A percentile compares a stretch with the other conserved stretches of the same genome.
Conservation (phyloP, 2,113 vertebrate genomes). For the Brienomyrus brachyistius region DNA sequence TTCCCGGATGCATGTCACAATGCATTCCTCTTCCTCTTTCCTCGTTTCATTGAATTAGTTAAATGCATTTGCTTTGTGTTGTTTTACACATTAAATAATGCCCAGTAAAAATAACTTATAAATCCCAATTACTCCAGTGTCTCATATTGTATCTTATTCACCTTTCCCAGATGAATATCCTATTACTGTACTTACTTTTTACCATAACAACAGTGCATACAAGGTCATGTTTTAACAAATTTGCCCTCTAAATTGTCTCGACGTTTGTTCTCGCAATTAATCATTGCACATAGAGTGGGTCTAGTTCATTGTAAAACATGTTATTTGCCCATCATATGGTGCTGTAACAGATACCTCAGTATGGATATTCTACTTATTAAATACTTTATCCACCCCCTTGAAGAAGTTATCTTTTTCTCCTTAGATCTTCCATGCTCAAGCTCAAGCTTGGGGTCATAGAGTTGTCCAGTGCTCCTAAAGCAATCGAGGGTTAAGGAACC, state of each 20-base stretch:
- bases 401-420: not conserved
- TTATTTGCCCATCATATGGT: not conserved
- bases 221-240: not conserved
- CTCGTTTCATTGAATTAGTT: not conserved
- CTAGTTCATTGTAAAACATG: not conserved
- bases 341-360: not conserved
- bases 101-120: not conserved
- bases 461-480: not conserved
- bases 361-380: not conserved
- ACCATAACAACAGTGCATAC: not conserved
- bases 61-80: not conserved
- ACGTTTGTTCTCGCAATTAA: not conserved
- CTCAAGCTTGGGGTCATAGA: not conserved
- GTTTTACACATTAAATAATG: not conserved
- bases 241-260: not conserved
- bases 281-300: not conserved
- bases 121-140: not conserved
- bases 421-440: not conserved
- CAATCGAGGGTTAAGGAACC: not conserved
- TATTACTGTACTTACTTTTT: not conserved
- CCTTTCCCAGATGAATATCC: not conserved
- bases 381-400: not conserved
- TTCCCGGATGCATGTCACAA: not conserved
- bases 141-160: not conserved
- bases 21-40: not conserved